Evolutionary conservation across 2,113 vertebrate genomes (phyloP), one percentile per base, ranked within the genome.

Genomic region (Cygnus atratus): DNA sequence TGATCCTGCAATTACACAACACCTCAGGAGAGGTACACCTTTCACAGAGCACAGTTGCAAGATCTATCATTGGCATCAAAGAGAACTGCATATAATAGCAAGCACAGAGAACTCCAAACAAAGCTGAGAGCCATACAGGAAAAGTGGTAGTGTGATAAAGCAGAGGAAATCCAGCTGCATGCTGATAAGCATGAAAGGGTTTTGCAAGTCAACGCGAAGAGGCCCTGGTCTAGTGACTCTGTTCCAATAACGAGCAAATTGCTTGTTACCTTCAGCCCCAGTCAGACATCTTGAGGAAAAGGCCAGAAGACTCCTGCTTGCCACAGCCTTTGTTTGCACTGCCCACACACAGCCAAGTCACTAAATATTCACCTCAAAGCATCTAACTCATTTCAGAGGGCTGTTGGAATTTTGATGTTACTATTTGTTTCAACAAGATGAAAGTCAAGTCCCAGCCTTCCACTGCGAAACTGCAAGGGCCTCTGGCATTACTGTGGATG

Each of bases 171-270:
- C 93, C 96, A 97, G 96, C 96, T 93, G 96, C 55, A 95, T 0
- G 3, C 95, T 97, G 96, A 97, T 97, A 97, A 97, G 89, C 95
- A 93, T 96, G 94, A 96, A 97, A 96, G 96, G 43, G 16, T 78
- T 92, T 95, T 65, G 3, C 52, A 0, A 93, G 93, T 95, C 91
- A 92, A 95, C 12, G 90, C 13, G 57, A 96, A 95, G 96, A 95
- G 95, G 96, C 84, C 94, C 91, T 1, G 1, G 17, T 29, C 52
- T 16, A 19, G 66, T 91, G 62, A 79, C 84, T 93, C 43, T 1
- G 1, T 41, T 70, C 84, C 43, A 75, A 54, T 79, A 92, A 84
- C 0, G 13, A 91, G 84, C 58, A 84, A 82, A 92, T 76, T 79
- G 48, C 81, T 82, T 11, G 4, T 62, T 75, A 65, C 52, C 21